Evolutionary conservation across 2,113 vertebrate genomes (phyloP).

Genomic region (Cephalophus harveyi): DNA sequence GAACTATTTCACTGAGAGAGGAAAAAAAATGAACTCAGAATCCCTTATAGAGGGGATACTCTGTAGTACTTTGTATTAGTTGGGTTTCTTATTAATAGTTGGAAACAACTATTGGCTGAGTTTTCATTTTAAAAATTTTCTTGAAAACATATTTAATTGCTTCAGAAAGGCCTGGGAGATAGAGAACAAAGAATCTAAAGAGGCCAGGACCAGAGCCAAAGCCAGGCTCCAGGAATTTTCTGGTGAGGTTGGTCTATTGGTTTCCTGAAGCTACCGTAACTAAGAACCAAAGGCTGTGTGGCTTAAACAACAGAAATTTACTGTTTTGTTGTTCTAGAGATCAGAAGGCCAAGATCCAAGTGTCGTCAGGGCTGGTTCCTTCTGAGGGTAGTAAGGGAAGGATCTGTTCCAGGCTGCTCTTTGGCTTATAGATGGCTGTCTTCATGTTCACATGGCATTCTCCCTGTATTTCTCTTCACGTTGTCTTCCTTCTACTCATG

Average conservation of each 20-base stretch:
- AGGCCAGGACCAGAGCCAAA: not conserved
- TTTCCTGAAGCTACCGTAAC: not conserved
- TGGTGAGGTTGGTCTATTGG: not conserved
- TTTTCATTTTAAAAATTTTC: constrained; percentile 1
- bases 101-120: not conserved
- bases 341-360: not conserved
- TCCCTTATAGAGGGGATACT: not conserved
- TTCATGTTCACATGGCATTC: not conserved
- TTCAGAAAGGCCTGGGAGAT: not conserved
- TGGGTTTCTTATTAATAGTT: not conserved
- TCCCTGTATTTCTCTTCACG: not conserved
- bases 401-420: not conserved
- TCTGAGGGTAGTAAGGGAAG: not conserved
- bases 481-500: not conserved
- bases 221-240: not conserved
- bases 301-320: not conserved
- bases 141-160: not conserved
- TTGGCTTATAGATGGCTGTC: not conserved
- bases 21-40: not conserved
- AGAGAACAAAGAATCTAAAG: not conserved
- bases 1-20: not conserved
- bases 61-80: not conserved
- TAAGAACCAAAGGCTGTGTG: not conserved
- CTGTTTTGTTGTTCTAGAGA: not conserved
- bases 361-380: not conserved